phyloP scores from a whole-genome alignment of 2,113 vertebrate species.

The Tyto alba region DNA sequence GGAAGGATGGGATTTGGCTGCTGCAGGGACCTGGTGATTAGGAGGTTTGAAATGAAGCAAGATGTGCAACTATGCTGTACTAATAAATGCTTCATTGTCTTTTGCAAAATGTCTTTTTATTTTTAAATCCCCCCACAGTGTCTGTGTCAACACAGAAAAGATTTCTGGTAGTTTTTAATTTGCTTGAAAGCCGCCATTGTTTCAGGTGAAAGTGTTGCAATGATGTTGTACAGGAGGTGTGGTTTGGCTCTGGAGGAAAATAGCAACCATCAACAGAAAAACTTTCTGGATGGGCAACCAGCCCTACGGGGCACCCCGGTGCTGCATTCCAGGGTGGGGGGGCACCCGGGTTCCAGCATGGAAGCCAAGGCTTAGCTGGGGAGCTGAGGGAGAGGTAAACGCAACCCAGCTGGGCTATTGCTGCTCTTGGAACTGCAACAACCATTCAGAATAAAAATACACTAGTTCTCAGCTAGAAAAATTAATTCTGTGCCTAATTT shows the following conservation, averaged over 20 bases:
- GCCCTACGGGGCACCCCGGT: accelerated
- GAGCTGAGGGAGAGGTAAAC: not conserved
- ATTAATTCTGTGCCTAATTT: not conserved
- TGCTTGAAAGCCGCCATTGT: not conserved
- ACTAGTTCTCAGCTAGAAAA: not conserved
- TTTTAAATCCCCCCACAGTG: no score
- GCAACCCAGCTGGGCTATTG: not conserved
- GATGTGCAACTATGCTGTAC: no score
- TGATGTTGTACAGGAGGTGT: not conserved
- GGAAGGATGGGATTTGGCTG: not conserved
- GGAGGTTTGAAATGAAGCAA: not conserved
- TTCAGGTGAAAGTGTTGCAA: not conserved
- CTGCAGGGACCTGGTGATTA: not conserved
- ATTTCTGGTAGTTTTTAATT: not conserved
- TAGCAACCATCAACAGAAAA: not conserved
- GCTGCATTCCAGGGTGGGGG: not conserved
- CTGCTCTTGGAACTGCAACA: not conserved
- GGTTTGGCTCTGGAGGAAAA: not conserved
- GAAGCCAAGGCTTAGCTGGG: not conserved
- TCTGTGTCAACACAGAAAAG: not conserved
- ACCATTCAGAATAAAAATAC: not conserved
- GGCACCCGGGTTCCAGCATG: not conserved
- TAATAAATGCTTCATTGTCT: not conserved
- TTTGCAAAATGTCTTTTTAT: not conserved
- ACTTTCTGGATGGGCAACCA: no score